Evolutionary conservation across 2,797 vertebrate species (phyloP).

Genomic region (Tragopan temminckii): DNA sequence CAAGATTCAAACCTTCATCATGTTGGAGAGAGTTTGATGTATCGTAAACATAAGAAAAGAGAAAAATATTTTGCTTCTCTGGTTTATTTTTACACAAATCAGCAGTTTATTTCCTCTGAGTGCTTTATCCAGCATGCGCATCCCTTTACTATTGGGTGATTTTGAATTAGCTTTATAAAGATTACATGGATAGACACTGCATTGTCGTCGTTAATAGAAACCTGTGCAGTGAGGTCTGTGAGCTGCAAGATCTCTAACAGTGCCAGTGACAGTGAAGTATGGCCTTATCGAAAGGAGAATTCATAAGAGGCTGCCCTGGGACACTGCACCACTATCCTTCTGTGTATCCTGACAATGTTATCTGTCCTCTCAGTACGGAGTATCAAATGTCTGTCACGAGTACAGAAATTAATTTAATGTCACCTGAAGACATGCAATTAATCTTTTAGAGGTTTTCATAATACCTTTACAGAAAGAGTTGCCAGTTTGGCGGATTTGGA

Average conservation of each 20-base stretch:
- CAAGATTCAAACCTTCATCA: neutral
- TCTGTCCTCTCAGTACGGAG: constrained; percentile 88
- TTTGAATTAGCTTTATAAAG: constrained; percentile 71
- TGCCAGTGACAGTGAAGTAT: constrained; percentile 82
- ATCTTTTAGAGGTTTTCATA: constrained; percentile 94
- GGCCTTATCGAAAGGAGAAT: constrained; percentile 86
- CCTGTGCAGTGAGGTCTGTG: constrained; percentile 86
- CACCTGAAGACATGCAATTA: constrained; percentile 98
- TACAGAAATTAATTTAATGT: constrained; percentile 93
- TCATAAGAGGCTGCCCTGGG: constrained; percentile 87
- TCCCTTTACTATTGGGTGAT: constrained; percentile 38
- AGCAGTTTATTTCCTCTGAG: constrained; percentile 44
- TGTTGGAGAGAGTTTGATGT: neutral
- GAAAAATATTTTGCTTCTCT: neutral
- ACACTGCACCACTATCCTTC: constrained; percentile 91
- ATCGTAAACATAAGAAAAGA: neutral
- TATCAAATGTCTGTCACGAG: constrained; percentile 92
- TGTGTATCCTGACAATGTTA: constrained; percentile 94
- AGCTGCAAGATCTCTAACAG: constrained; percentile 76
- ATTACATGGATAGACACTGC: constrained; percentile 82
- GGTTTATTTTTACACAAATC: constrained; percentile 38
- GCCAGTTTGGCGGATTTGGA: constrained; percentile 98
- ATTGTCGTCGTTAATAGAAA: constrained; percentile 89
- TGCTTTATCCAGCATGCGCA: constrained; percentile 3
- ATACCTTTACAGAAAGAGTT: constrained; percentile 97